Evolutionary conservation across 2,888 invertebrate species (phyloP).

Genomic region (Hirudinaria manillensis): DNA sequence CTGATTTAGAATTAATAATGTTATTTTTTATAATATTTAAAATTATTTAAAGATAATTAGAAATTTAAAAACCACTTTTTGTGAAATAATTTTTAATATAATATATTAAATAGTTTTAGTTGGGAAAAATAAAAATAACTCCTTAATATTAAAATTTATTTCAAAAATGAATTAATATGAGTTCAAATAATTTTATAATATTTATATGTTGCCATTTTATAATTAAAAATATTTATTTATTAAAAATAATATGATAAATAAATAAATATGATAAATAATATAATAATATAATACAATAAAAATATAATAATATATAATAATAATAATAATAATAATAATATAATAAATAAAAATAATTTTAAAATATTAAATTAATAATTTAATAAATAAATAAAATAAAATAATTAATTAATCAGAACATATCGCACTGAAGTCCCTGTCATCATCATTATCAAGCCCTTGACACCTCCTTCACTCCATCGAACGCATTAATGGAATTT

Average conservation of each 20-base stretch:
- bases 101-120: background rate
- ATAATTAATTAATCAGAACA: background rate
- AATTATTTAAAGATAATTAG: background rate
- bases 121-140: background rate
- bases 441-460: too few species aligned
- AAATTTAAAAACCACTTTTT: background rate
- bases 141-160: background rate
- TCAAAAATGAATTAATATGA: background rate
- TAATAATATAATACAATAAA: conserved; percentile 17
- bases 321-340: conserved; percentile 7
- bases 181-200: background rate
- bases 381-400: background rate
- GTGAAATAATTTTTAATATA: background rate
- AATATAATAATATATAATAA: background rate
- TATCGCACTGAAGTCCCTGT: background rate
- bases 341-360: background rate
- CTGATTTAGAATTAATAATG: background rate
- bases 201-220: too few species aligned
- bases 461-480: too few species aligned
- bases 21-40: background rate
- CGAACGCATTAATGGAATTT: too few species aligned
- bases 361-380: background rate
- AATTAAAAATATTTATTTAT: too few species aligned
- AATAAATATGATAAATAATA: conserved; percentile 1
- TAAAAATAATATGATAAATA: conserved; percentile 17